Conservation (phyloP, 1,140 invertebrate genomes). For the Metopolophium dirhodum region DNA sequence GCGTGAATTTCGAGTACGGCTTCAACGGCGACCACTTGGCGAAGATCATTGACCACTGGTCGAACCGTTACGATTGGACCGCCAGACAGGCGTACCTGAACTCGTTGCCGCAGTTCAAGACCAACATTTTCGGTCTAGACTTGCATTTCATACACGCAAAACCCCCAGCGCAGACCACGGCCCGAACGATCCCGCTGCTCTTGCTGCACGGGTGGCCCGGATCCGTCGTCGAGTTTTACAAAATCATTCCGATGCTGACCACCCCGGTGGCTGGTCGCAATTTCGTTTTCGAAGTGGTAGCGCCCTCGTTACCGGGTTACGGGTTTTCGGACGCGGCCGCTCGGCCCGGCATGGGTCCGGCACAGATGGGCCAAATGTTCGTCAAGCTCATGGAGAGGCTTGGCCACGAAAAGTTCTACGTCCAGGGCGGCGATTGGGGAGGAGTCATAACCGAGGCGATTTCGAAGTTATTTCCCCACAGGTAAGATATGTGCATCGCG, state of each 20-base stretch:
- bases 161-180: conserved; percentile 60
- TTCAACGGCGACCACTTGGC: conserved; percentile 75
- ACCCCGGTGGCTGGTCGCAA: conserved; percentile 66
- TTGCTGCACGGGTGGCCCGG: conserved; percentile 92
- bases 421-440: conserved; percentile 90
- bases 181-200: conserved; percentile 68
- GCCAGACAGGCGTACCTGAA: conserved; percentile 74
- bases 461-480: conserved; percentile 73
- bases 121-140: conserved; percentile 73
- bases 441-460: conserved; percentile 68
- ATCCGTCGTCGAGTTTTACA: conserved; percentile 84
- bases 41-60: conserved; percentile 75
- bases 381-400: conserved; percentile 83
- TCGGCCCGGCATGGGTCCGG: conserved; percentile 69
- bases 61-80: conserved; percentile 77
- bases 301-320: conserved; percentile 83
- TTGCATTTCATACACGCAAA: conserved; percentile 78
- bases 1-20: conserved; percentile 77
- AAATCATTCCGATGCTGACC: conserved; percentile 77
- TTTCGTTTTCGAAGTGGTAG: conserved; percentile 80
- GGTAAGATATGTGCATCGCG: conserved; percentile 61
- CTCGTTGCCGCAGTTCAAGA: conserved; percentile 75
- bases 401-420: conserved; percentile 76
- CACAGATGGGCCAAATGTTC: conserved; percentile 75
- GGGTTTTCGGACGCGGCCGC: conserved; percentile 78